Conservation (phyloP, 2,888 invertebrate species). For the Epinotia ramella region DNA sequence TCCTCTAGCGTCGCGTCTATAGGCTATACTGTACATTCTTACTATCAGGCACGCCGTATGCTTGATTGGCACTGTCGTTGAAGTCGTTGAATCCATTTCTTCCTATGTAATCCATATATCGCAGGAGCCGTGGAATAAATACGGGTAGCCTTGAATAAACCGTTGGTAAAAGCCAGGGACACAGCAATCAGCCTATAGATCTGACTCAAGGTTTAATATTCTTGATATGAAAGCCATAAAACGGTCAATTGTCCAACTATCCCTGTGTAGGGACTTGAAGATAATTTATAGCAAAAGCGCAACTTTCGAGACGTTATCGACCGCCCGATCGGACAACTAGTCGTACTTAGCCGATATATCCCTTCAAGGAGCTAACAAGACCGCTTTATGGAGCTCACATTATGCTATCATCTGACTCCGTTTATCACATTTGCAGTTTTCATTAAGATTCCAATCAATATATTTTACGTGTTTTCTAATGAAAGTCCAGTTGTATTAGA, state of each 20-base stretch:
- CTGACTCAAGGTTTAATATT: slow-evolving; percentile 38
- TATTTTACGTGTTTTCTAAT: slow-evolving; percentile 15
- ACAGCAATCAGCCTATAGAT: slow-evolving; percentile 28
- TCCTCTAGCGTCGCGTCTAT: too few relatives aligned
- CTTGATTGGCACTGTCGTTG: neutral
- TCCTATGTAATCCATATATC: neutral
- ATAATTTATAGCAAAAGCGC: slow-evolving; percentile 46
- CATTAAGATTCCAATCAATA: slow-evolving; percentile 17
- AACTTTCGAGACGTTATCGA: slow-evolving; percentile 44
- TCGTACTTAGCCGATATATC: slow-evolving; percentile 49
- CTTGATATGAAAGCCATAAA: slow-evolving; percentile 40
- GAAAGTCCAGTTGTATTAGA: slow-evolving; percentile 3
- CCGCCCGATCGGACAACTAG: slow-evolving; percentile 40
- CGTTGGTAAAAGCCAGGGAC: neutral
- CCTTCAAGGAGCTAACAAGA: slow-evolving; percentile 57
- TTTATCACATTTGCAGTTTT: slow-evolving; percentile 29
- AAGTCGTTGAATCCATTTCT: neutral
- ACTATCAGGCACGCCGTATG: too few relatives aligned
- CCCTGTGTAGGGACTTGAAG: slow-evolving; percentile 44
- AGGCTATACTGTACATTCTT: too few relatives aligned
- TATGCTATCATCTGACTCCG: slow-evolving; percentile 11
- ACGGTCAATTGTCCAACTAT: slow-evolving; percentile 44
- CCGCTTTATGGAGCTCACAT: slow-evolving; percentile 50
- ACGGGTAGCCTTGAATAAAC: neutral
- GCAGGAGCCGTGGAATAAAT: neutral